Conservation (phyloP, 1,140 invertebrate species). For the Panulirus ornatus region DNA sequence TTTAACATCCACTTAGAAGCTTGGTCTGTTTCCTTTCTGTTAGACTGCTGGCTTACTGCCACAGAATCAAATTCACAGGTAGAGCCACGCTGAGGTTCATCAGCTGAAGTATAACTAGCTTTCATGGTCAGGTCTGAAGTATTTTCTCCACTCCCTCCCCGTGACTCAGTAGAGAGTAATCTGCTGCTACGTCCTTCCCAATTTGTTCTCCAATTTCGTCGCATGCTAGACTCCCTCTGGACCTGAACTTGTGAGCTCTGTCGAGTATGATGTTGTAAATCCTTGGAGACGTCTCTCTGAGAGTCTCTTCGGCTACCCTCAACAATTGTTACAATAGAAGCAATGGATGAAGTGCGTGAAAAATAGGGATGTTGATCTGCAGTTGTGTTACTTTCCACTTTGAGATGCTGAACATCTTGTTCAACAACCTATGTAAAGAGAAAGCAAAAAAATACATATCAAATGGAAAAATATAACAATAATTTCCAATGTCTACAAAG, state of each 20-base stretch:
- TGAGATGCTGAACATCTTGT: slow-evolving; percentile 8
- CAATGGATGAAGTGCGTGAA: slow-evolving; percentile 40
- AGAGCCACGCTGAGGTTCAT: not conserved
- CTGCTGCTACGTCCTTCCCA: slow-evolving; percentile 30
- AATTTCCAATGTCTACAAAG: too few species aligned
- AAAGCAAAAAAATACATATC: too few species aligned
- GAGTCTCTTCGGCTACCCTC: slow-evolving; percentile 23
- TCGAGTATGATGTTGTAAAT: not conserved
- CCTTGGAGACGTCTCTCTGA: slow-evolving; percentile 20
- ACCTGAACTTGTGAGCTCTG: too few species aligned
- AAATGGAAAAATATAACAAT: too few species aligned
- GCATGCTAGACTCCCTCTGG: slow-evolving; percentile 44
- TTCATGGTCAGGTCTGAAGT: not conserved
- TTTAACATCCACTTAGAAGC: slow-evolving; percentile 61
- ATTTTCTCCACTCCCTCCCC: not conserved
- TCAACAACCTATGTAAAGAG: slow-evolving; percentile 31
- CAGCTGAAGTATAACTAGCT: not conserved
- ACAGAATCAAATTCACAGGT: not conserved
- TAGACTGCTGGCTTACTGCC: not conserved
- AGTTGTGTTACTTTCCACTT: not conserved
- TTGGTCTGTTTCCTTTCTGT: not conserved
- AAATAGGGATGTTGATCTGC: not conserved
- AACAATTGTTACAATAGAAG: slow-evolving; percentile 50
- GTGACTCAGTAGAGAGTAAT: not conserved
- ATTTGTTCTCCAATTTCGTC: slow-evolving; percentile 33